Conservation (phyloP, 2,113 vertebrate species). For the Garra rufa region DNA sequence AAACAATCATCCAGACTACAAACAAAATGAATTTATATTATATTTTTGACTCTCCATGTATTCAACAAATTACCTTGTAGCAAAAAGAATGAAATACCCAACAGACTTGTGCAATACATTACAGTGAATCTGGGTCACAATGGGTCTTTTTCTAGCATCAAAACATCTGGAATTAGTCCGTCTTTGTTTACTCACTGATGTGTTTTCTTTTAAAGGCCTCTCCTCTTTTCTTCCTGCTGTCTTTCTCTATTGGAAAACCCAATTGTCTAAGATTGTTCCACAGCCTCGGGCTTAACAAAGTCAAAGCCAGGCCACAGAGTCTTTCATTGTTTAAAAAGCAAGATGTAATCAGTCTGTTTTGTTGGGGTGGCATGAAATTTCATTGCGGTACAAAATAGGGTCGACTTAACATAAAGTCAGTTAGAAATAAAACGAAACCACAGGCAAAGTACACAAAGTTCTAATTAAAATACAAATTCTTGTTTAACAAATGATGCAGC, state of each 20-base stretch:
- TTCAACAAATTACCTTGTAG: neutral
- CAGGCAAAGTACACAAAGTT: neutral
- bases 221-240: constrained; percentile 23
- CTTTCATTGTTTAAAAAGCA: constrained; percentile 1
- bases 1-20: neutral
- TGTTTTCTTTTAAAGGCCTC: constrained; percentile 17
- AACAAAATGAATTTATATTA: neutral
- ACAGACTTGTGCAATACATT: neutral
- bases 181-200: constrained; percentile 40
- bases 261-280: constrained; percentile 14
- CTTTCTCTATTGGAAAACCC: constrained; percentile 18
- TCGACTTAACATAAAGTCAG: neutral
- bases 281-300: constrained; percentile 16
- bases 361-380: neutral
- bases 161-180: constrained; percentile 28
- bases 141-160: constrained; percentile 8
- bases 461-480: neutral
- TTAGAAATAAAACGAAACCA: neutral
- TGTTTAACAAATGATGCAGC: too few species aligned
- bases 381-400: neutral
- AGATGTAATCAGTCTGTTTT: neutral
- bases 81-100: neutral
- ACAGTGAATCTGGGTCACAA: neutral
- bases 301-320: neutral
- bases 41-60: neutral